A percentile compares a stretch with the other conserved stretches of the same genome.
phyloP scores from a whole-genome alignment of 2,113 vertebrate species.

The Patagioenas fasciata region DNA sequence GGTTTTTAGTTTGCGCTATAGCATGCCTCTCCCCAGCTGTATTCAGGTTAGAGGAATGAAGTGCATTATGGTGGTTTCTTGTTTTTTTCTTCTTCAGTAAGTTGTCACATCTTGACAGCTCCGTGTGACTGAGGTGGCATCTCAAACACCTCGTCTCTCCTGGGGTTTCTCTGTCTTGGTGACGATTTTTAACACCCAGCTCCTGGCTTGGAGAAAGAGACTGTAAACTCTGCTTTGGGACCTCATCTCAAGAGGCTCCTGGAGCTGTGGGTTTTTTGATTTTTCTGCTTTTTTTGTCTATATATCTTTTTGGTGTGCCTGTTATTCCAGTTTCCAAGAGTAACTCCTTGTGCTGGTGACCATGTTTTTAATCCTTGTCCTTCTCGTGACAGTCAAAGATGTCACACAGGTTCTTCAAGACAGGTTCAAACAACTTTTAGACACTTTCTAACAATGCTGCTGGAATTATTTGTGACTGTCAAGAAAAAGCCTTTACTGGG shows the following conservation, averaged over 20 bases:
- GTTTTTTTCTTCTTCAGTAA: background rate
- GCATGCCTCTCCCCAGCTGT: background rate
- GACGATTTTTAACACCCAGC: fast-evolving
- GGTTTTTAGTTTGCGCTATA: background rate
- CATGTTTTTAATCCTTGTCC: background rate
- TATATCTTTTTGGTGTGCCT: background rate
- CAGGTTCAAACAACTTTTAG: slow-evolving; percentile 34
- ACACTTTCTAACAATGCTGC: background rate
- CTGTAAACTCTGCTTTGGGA: background rate
- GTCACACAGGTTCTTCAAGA: background rate
- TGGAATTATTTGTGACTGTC: slow-evolving; percentile 45
- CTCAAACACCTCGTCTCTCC: fast-evolving
- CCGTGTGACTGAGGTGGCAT: fast-evolving
- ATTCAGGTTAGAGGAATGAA: background rate
- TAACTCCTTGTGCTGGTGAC: background rate
- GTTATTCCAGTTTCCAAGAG: background rate
- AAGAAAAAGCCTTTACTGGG: slow-evolving; percentile 16
- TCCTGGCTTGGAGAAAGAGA: background rate
- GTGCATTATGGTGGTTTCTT: background rate
- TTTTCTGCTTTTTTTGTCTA: background rate
- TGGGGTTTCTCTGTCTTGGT: background rate
- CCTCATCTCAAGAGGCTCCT: background rate
- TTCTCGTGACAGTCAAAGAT: background rate
- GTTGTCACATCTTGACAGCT: background rate
- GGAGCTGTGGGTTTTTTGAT: background rate